phyloP scores from a whole-genome alignment of 1,140 invertebrate species.

The Cherax destructor region DNA sequence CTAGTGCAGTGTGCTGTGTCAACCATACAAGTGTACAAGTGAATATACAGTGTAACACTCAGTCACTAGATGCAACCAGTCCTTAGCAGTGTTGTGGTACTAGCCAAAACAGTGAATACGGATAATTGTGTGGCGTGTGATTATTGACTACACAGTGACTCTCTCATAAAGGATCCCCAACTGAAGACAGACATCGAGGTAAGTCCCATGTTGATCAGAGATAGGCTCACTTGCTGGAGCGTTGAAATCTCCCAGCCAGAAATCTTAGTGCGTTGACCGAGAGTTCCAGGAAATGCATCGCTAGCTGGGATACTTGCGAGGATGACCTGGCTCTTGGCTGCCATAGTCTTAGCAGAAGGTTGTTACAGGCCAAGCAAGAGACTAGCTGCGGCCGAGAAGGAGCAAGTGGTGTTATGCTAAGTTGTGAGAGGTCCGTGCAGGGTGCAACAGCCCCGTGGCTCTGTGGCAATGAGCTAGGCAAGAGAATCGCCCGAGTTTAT shows the following conservation, averaged over 20 bases:
- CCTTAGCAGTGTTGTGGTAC: slow-evolving; percentile 44
- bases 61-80: slow-evolving; percentile 24
- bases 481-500: background rate
- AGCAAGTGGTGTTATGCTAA: background rate
- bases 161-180: background rate
- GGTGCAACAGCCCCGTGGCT: background rate
- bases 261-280: background rate
- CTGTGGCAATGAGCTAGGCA: background rate
- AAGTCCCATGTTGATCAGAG: background rate
- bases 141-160: slow-evolving; percentile 33
- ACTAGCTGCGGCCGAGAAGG: background rate
- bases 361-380: background rate
- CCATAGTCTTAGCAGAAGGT: background rate
- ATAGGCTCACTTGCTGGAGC: slow-evolving; percentile 38
- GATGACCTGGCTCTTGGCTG: background rate
- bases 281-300: slow-evolving; percentile 13
- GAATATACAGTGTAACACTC: slow-evolving; percentile 53
- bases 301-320: background rate
- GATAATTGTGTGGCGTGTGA: slow-evolving; percentile 43
- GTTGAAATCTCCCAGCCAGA: slow-evolving; percentile 37
- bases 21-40: slow-evolving; percentile 45
- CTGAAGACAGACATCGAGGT: slow-evolving; percentile 18
- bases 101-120: slow-evolving; percentile 18
- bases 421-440: too few species aligned
- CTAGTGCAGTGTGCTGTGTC: slow-evolving; percentile 49